Evolutionary conservation across 2,113 vertebrate species (phyloP).

Genomic region (Aegypius monachus): DNA sequence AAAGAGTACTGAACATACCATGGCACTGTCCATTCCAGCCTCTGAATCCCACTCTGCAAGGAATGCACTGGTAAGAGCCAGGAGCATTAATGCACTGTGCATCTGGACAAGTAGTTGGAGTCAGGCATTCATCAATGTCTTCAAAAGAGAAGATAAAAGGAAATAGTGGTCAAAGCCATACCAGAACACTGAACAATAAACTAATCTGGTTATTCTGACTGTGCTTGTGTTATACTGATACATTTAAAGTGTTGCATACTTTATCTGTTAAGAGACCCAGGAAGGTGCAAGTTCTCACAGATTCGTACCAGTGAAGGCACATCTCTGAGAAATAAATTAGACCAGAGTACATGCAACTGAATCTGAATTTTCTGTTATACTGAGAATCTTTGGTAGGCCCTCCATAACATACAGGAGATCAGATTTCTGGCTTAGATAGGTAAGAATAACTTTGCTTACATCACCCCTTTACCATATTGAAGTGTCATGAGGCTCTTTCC

Average conservation of each 20-base stretch:
- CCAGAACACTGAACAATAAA: neutral
- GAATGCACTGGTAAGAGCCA: slow-evolving; percentile 86
- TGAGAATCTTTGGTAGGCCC: neutral
- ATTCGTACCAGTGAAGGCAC: neutral
- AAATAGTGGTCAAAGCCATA: neutral
- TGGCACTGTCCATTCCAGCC: slow-evolving; percentile 86
- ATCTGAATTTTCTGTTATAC: neutral
- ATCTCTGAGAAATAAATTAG: neutral
- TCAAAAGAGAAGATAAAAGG: slow-evolving; percentile 17
- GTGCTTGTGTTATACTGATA: neutral
- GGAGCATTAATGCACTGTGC: slow-evolving; percentile 86
- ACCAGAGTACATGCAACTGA: neutral
- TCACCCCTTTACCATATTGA: neutral
- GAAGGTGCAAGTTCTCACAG: neutral
- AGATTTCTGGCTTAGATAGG: neutral
- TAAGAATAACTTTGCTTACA: neutral
- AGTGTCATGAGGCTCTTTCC: neutral
- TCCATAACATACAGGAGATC: neutral
- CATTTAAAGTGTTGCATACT: neutral
- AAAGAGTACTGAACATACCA: slow-evolving; percentile 73
- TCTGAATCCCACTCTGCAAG: slow-evolving; percentile 85
- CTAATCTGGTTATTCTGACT: neutral
- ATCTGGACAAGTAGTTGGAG: slow-evolving; percentile 79
- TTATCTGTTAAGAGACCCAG: neutral
- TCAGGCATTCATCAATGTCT: slow-evolving; percentile 91